Base-by-base conservation (phyloP, 2,113 vertebrate genomes). In the Sinosuthora webbiana region DNA sequence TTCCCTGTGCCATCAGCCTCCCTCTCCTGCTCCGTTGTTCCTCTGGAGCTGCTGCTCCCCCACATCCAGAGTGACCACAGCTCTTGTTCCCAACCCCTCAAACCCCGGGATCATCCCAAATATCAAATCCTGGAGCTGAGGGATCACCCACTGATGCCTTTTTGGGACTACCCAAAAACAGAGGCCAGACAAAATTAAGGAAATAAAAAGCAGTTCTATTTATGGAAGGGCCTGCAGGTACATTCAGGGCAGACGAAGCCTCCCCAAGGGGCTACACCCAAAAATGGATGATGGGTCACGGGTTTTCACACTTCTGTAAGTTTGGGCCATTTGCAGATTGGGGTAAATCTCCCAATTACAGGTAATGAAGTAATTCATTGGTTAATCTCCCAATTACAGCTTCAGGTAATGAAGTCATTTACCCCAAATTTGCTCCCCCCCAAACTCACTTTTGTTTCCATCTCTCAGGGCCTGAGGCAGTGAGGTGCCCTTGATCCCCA, bases 271-370 rank as follows among this genome's bases (percentile, higher is more conserved):
- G 19, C 33, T 23, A 1, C 55, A 60, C 44, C 16, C 57, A 49
- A 77, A 50, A 74, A 62, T n/a, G 31, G 3, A 56, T 1, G 1
- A 39, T 1, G 8, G 20, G 25, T 11, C 57, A 19, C 0, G 1
- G 1, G 6, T 50, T 62, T 33, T 62, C 7, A 39, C 6, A 50
- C 6, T 77, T 76, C 41, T 9, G 2, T 27, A 39, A 50, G 2
- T 50, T 12, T 62, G 74, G 13, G 9, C 35, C 45, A 50, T 62
- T 10, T 49, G n/a, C 27, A 76, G 8, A 12, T 12, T 62, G 16
- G 16, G 57, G 16, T 47, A 19, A 9, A 77, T 49, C 0, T 33
- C 1, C 21, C 44, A 22, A 22, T 47, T 47, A 47, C 45, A 62
- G 74, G 6, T 15, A 15, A 50, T 25, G 35, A 62, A 76, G 2